Percentiles rank a stretch among this genome's conserved stretches.
phyloP scores from a whole-genome alignment of 2,888 invertebrate genomes.

The Mongoloraphidia duomilia region DNA sequence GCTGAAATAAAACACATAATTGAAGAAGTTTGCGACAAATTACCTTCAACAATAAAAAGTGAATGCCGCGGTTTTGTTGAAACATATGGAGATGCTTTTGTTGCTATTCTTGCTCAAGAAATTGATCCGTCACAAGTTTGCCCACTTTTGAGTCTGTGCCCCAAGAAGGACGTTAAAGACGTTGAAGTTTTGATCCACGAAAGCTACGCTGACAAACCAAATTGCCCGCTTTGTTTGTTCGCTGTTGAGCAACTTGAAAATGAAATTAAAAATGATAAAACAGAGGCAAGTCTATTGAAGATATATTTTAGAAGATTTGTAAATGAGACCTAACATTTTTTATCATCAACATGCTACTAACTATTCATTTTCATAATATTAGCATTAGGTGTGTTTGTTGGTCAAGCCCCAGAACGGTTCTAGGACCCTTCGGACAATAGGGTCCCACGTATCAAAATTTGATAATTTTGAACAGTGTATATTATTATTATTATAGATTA shows the following conservation, averaged over 20 bases:
- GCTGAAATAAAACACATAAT: conserved; percentile 52
- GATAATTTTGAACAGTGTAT: no score
- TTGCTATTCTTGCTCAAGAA: conserved; percentile 63
- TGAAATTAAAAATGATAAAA: conserved; percentile 56
- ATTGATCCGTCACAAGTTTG: conserved; percentile 66
- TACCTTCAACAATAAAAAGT: conserved; percentile 44
- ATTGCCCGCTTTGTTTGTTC: conserved; percentile 73
- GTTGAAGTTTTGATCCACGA: conserved; percentile 37
- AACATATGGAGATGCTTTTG: conserved; percentile 64
- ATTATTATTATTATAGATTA: no score
- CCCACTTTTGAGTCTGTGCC: conserved; percentile 56
- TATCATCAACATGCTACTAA: not conserved
- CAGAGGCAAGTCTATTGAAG: conserved; percentile 41
- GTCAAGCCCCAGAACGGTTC: no score
- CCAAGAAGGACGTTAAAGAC: conserved; percentile 34
- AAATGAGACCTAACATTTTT: conserved; percentile 4
- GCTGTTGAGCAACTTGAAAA: conserved; percentile 64
- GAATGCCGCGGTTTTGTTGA: conserved; percentile 64
- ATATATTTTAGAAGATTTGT: not conserved
- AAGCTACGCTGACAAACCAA: conserved; percentile 42
- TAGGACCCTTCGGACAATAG: no score
- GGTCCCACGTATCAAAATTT: no score
- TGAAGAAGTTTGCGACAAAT: conserved; percentile 49
- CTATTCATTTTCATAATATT: conserved; percentile 3
- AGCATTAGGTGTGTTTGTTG: not conserved